These are phyloP conservation scores for Tiaroga cobitis DNA, from an alignment of 2,797 vertebrate species.

Conservation along the genomic window DNA sequence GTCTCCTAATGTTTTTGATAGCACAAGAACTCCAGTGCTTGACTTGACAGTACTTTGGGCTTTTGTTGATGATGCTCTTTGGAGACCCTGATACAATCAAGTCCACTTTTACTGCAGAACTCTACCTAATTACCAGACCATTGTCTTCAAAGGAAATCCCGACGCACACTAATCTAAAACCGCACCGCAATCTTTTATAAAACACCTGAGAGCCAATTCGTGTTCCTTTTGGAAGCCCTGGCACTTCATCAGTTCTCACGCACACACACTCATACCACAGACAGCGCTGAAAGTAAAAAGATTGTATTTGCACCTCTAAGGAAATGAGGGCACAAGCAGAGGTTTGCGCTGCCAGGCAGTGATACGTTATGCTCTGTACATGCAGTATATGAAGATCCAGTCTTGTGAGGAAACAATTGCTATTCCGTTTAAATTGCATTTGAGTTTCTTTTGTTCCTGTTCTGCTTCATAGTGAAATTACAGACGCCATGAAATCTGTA, in stretches of 20 bases:
- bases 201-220: slow-evolving; percentile 52
- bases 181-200: slow-evolving; percentile 53
- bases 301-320: slow-evolving; percentile 57
- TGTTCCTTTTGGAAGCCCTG: slow-evolving; percentile 52
- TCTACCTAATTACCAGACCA: slow-evolving; percentile 56
- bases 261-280: slow-evolving; percentile 35
- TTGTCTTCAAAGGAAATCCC: slow-evolving; percentile 51
- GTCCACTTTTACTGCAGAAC: slow-evolving; percentile 50
- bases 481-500: slow-evolving; percentile 33
- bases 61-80: slow-evolving; percentile 49
- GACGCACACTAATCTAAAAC: slow-evolving; percentile 45
- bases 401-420: slow-evolving; percentile 41
- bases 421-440: slow-evolving; percentile 42
- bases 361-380: slow-evolving; percentile 27
- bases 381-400: slow-evolving; percentile 26
- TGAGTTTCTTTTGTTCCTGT: slow-evolving; percentile 33
- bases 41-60: slow-evolving; percentile 53
- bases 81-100: slow-evolving; percentile 56
- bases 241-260: slow-evolving; percentile 57
- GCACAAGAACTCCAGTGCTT: slow-evolving; percentile 37
- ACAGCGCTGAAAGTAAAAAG: slow-evolving; percentile 53
- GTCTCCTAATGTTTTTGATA: slow-evolving; percentile 37
- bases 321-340: slow-evolving; percentile 39
- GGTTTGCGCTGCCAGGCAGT: slow-evolving; percentile 41
- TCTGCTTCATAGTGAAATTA: slow-evolving; percentile 46